Evolutionary conservation across 2,113 vertebrate species (phyloP).

Genomic region (Salvelinus sp.): DNA sequence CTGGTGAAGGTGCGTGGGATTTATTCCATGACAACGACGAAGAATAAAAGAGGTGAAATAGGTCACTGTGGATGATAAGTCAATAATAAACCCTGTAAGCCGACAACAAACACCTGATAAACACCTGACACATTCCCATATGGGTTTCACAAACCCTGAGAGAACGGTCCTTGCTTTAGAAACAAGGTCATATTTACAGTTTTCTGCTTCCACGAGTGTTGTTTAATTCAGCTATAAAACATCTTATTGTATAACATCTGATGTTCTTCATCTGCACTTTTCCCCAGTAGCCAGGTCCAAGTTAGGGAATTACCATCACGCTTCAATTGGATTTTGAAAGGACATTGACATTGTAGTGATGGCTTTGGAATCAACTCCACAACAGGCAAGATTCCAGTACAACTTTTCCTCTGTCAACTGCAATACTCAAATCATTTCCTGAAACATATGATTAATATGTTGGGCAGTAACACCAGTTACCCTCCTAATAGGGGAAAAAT

Average conservation of each 20-base stretch:
- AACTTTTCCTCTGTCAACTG: background rate
- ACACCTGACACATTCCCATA: too few relatives aligned
- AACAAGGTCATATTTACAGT: too few relatives aligned
- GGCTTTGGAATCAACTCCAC: constrained; percentile 48
- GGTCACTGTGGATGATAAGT: too few relatives aligned
- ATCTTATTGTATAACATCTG: background rate
- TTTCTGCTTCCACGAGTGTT: background rate
- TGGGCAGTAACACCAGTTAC: background rate
- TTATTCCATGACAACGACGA: too few relatives aligned
- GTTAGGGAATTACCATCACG: constrained; percentile 10
- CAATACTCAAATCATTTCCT: background rate
- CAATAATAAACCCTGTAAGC: too few relatives aligned
- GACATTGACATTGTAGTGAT: constrained; percentile 51
- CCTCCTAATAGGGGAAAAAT: background rate
- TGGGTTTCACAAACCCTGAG: too few relatives aligned
- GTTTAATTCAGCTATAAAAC: background rate
- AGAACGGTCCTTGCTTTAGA: too few relatives aligned
- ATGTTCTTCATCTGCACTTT: background rate
- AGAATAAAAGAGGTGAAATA: too few relatives aligned
- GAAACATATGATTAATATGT: background rate
- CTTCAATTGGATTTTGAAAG: constrained; percentile 59
- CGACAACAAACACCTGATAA: too few relatives aligned
- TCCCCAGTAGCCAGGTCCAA: background rate
- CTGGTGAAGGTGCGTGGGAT: too few relatives aligned
- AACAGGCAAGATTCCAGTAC: background rate